These are phyloP conservation scores for Florisuga fusca DNA, from an alignment of 2,797 vertebrate genomes.

Conservation along the genomic window DNA sequence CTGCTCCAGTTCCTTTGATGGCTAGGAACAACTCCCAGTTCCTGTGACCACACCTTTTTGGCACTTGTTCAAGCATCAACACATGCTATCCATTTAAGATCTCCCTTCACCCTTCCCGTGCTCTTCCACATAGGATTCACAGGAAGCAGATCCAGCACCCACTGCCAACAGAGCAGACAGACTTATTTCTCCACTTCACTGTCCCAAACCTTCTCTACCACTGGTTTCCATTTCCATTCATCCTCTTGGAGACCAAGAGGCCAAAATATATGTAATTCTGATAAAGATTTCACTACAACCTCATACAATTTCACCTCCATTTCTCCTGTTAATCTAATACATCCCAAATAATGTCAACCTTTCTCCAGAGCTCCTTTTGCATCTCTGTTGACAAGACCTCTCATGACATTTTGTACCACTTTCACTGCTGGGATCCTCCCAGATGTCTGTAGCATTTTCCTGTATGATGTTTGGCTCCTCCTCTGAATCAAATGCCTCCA, in stretches of 20 bases:
- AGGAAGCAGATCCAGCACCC: not conserved
- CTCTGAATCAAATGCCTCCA: not conserved
- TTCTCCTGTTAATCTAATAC: not conserved
- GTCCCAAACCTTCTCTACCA: not conserved
- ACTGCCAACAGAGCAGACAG: not conserved
- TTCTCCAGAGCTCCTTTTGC: not conserved
- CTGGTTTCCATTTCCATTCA: not conserved
- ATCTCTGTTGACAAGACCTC: not conserved
- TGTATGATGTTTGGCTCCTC: not conserved
- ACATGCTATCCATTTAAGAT: fast-evolving
- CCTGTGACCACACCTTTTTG: not conserved
- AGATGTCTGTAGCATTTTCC: not conserved
- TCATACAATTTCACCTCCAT: not conserved
- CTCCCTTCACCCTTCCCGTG: not conserved
- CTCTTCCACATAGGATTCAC: not conserved
- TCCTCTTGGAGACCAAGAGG: not conserved
- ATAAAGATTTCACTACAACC: not conserved
- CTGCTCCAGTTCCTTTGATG: not conserved
- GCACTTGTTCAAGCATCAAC: not conserved
- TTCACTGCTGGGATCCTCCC: not conserved
- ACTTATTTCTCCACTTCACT: not conserved
- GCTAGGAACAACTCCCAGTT: not conserved
- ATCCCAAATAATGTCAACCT: not conserved
- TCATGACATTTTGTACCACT: not conserved
- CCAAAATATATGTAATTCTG: not conserved